Base-by-base conservation (phyloP, 2,888 invertebrate genomes). In the Encarsia formosa region DNA sequence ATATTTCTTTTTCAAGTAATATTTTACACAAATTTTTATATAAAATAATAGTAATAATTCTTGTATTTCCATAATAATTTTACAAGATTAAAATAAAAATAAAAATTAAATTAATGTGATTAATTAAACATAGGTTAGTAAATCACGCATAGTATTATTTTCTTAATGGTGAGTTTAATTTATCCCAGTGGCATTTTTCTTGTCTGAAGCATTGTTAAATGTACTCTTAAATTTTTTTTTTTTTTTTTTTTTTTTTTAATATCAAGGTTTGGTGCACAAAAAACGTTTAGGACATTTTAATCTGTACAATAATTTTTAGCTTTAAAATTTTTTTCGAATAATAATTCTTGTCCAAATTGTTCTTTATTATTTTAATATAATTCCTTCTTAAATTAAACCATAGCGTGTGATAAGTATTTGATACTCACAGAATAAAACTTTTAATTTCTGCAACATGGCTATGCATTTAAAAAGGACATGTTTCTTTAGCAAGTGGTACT, bases 111-210 rank as follows among this genome's bases (percentile, higher is more conserved):
- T 38, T 42, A 32, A 31, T 31, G 3, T 44, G 53, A 57, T 56
- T 60, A 57, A 57, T 56, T 57, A 58, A 52, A 57, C 34, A 53
- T 49, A 56, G 57, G 40, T 60, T 61, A 60, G 59, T 56, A 50
- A 62, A 59, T 60, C 54, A 61, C 54, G 58, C 62, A 63, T 61
- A 59, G 55, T 61, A 54, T 49, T 54, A 43, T 57, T 45, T 61
- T 55, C 31, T 34, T 58, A 61, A 61, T 57, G 52, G 52, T 57
- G 57, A 58, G 43, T 59, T 61, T 57, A 57, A 57, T 58, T 52
- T 40, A 50, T 56, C 46, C 47, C 53, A 53, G 54, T 59, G 37
- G 54, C 54, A 52, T 52, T 45, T 49, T 31, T 53, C 26, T 54
- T 48, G 38, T 51, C 60, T 59, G 59, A 63, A 64, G 59, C 59